Base-by-base conservation (phyloP, 35 echinoderm and acorn worm species). In the Heliocidaris erythrogramma region DNA sequence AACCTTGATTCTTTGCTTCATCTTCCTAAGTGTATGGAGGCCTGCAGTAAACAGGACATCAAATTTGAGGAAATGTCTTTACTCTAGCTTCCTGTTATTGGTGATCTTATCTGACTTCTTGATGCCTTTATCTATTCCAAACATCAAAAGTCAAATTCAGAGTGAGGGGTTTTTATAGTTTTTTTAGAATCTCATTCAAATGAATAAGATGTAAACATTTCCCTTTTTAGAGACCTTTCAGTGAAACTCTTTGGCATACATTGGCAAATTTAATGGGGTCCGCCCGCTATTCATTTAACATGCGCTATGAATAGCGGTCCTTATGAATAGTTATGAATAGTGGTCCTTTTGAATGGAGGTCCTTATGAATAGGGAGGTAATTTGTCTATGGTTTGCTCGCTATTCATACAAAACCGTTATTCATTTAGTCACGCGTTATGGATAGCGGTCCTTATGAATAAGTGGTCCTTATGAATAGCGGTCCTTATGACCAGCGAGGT, bases 51-150 rank as follows among this genome's bases (percentile, higher is more conserved):
- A n/a, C 18, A 78, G 27, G 65, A 24, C 21, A 78, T 78, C 65
- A 78, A n/a, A 78, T 78, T n/a, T 27, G 27, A 78, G 65, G 65
- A 78, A 78, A 78, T 78, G 65, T 78, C 65, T 78, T n/a, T 78
- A 0, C 21, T 21, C 65, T 7, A 1, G 65, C 65, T 78, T 78
- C 65, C 65, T 78, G 65, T 78, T 78, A 78, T 78, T 78, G 21
- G 65, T n/a, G 65, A 78, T 78, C 65, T 78, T 78, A 78, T 78
- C 65, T 27, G 24, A 78, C 27, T 6, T 78, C 27, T 78, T 78
- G 65, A 78, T 78, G 27, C 65, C n/a, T 78, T 78, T 78, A 78
- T 78, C 65, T 78, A 0, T 78, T 24, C n/a, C 65, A 78, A 78
- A 78, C 65, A 78, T 78, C 65, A n/a, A 78, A 4, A 78, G 27